phyloP scores from a whole-genome alignment of 1,140 invertebrate genomes.

The Euwallacea similis region DNA sequence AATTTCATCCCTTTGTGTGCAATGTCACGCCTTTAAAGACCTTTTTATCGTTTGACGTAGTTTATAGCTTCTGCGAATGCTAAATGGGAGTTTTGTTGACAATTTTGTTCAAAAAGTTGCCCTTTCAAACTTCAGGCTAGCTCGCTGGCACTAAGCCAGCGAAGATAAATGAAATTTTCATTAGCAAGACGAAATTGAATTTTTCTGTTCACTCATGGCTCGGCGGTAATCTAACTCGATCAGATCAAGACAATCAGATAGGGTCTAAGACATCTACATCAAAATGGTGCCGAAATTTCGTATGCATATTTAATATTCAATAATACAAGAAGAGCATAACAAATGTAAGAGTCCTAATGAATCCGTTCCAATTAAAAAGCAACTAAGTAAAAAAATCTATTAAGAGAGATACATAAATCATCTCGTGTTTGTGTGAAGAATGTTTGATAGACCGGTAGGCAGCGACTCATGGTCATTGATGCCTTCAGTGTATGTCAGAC shows the following conservation, averaged over 20 bases:
- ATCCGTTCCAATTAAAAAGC: conserved; percentile 30
- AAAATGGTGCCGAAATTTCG: conserved; percentile 21
- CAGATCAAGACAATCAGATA: too few relatives aligned
- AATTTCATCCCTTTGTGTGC: conserved; percentile 1
- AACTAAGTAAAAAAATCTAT: conserved; percentile 36
- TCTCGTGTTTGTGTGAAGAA: conserved; percentile 31
- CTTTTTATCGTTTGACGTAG: conserved; percentile 13
- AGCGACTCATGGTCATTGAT: conserved; percentile 33
- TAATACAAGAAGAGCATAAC: conserved; percentile 11
- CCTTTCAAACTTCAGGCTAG: too few relatives aligned
- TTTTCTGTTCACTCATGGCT: not conserved
- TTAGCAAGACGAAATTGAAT: too few relatives aligned
- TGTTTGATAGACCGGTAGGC: conserved; percentile 28
- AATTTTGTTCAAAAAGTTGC: too few relatives aligned
- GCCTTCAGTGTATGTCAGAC: conserved; percentile 35
- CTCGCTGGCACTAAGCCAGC: too few relatives aligned
- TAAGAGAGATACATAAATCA: conserved; percentile 33
- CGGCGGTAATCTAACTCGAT: not conserved
- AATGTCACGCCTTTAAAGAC: conserved; percentile 18
- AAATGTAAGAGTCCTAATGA: conserved; percentile 26
- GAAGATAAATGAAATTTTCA: too few relatives aligned
- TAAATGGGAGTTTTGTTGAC: conserved; percentile 13
- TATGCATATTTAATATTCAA: conserved; percentile 27
- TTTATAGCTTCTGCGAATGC: conserved; percentile 21
- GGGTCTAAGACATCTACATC: not conserved